Evolutionary conservation across 35 echinoderm and acorn worm species (phyloP), one percentile per base, ranked within the genome.

Genomic region (Amphiura filiformis): DNA sequence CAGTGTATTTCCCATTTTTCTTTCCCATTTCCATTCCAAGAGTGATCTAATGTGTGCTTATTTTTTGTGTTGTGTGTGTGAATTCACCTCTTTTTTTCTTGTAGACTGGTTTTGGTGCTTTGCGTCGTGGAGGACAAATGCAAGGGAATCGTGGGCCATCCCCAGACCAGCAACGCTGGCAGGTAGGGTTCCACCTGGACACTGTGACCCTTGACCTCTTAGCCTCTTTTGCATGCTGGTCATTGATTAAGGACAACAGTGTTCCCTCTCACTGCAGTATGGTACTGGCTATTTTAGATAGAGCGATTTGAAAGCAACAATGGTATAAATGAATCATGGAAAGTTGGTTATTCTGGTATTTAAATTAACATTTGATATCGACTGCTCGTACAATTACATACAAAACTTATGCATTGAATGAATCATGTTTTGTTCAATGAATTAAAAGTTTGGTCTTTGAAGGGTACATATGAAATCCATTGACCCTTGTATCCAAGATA

Each of bases 121-220:
- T 70, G 28, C 9, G 61, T 70, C 9, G 28, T 3, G 17, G 61
- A 70, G 61, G 61, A 70, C 61, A 15, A 15, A 70, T 70, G 17
- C 61, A 18, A 70, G 61, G 61, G 61, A 11, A 70, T 70, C 61
- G 61, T 30, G 61, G 61, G 61, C 11, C 61, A 1, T 70, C 9
- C 61, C 61, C 61, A 18, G 61, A 70, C 2, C 61, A 70, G 61
- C 61, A 52, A 70, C 61, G 61, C 61, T 70, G 44, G 61, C 61
- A 70, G 61, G 61, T 70, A 70, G 61, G 61, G 61, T 70, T 70
- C 61, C 61, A 70, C 61, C 61, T 70, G 61, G 61, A 70, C 61
- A 70, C 61, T 70, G 61, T 70, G 61, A 70, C 61, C 61, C 61
- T 70, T 70, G 61, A 70, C 61, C 61, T 11, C 61, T 52, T 70